A percentile compares a stretch with the other conserved stretches of the same genome.
These are phyloP conservation scores for Cerastoderma edule DNA, from an alignment of 2,888 invertebrate genomes.

Conservation along the genomic window DNA sequence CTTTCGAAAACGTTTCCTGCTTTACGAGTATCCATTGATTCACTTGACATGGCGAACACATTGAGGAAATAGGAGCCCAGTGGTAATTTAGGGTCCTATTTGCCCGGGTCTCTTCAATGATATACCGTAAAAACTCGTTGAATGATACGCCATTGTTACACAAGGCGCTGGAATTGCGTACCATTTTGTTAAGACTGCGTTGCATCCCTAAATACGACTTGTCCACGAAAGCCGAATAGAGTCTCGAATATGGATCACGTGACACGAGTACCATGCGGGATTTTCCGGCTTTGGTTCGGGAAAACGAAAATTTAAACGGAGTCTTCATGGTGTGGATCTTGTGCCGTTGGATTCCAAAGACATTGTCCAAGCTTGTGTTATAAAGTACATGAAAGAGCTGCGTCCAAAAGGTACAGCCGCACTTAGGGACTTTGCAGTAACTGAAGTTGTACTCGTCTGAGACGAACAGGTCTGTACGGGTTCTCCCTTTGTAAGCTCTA, in stretches of 20 bases:
- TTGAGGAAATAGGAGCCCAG: slow-evolving; percentile 33
- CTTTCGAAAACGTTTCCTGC: slow-evolving; percentile 40
- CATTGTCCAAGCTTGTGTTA: background rate
- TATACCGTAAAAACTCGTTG: slow-evolving; percentile 32
- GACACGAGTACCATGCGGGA: slow-evolving; percentile 35
- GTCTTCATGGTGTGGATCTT: background rate
- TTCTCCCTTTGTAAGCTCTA: no score
- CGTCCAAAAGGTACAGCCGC: slow-evolving; percentile 40
- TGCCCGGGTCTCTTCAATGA: background rate
- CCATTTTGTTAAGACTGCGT: background rate
- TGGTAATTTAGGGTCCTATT: slow-evolving; percentile 22
- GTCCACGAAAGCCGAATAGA: slow-evolving; percentile 42
- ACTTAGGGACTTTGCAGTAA: slow-evolving; percentile 47
- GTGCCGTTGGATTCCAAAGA: slow-evolving; percentile 13
- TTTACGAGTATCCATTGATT: slow-evolving; percentile 33
- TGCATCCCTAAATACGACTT: slow-evolving; percentile 15
- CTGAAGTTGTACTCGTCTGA: slow-evolving; percentile 40
- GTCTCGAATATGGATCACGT: slow-evolving; percentile 42
- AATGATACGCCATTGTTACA: slow-evolving; percentile 28
- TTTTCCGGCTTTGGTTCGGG: background rate
- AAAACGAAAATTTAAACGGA: background rate
- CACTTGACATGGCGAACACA: slow-evolving; percentile 36
- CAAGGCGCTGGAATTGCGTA: no score
- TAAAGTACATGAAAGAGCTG: slow-evolving; percentile 31
- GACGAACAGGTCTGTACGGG: no score